phyloP scores from a whole-genome alignment of 2,797 vertebrate species.

The Siniperca obscura region DNA sequence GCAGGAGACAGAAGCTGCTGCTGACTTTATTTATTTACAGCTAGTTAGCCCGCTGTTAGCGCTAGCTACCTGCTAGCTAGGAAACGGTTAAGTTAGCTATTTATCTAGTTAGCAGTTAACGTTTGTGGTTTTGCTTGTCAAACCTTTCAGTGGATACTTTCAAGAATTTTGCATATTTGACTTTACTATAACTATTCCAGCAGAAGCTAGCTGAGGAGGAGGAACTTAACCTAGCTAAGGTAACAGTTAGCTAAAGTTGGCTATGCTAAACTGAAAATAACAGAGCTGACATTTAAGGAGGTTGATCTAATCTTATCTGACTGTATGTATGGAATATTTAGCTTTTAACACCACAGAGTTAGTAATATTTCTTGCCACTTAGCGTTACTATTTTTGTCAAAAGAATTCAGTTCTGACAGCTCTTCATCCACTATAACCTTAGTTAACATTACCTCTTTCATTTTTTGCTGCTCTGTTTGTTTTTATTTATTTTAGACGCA shows the following conservation, averaged over 20 bases:
- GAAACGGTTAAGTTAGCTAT: not conserved
- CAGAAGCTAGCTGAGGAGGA: not conserved
- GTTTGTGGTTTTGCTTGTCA: not conserved
- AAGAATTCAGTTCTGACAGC: not conserved
- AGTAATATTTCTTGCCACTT: not conserved
- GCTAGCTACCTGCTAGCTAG: not conserved
- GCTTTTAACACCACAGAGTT: not conserved
- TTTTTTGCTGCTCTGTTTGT: not conserved
- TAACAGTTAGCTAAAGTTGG: slow-evolving; percentile 12
- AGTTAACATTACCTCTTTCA: not conserved
- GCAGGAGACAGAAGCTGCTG: not conserved
- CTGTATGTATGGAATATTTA: not conserved
- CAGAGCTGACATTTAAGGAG: not conserved
- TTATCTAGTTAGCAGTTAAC: not conserved
- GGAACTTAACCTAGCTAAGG: slow-evolving; percentile 4
- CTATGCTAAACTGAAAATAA: not conserved
- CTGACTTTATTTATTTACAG: not conserved
- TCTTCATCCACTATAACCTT: not conserved
- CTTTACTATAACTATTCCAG: not conserved
- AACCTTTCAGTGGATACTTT: not conserved
- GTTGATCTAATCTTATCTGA: not conserved
- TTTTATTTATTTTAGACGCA: not conserved
- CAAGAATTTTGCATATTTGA: not conserved
- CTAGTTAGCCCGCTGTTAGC: not conserved
- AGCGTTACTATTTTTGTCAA: not conserved